A percentile compares a stretch with the other conserved stretches of the same genome.
Evolutionary conservation across 2,113 vertebrate species (phyloP).

Genomic region (Bucco capensis): DNA sequence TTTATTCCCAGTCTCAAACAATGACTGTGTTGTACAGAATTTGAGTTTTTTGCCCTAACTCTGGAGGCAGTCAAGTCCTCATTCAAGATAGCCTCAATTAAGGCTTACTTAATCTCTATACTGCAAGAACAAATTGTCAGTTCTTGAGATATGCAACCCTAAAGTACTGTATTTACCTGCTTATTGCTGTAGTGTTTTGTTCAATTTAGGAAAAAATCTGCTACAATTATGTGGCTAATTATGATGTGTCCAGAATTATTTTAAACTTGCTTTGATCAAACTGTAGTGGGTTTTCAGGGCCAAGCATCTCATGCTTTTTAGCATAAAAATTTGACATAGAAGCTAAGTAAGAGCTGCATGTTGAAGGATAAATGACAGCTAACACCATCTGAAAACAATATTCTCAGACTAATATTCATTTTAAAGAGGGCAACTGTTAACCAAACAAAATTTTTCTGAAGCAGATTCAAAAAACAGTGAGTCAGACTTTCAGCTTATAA

Average conservation of each 20-base stretch:
- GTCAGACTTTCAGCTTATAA: fast-evolving
- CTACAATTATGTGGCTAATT: neutral
- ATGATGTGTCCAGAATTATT: neutral
- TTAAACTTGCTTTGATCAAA: neutral
- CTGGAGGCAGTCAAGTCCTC: neutral
- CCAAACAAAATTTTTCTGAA: neutral
- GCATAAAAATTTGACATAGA: fast-evolving
- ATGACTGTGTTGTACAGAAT: neutral
- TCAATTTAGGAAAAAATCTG: neutral
- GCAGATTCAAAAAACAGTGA: neutral
- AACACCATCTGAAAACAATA: fast-evolving
- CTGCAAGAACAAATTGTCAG: fast-evolving
- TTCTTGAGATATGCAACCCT: neutral
- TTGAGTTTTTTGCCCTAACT: neutral
- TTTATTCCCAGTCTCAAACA: neutral
- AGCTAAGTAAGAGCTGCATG: fast-evolving
- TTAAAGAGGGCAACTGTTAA: too few relatives aligned
- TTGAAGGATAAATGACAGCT: neutral
- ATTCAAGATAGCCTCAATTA: neutral
- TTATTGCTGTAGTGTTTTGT: neutral
- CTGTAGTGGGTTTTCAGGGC: fast-evolving
- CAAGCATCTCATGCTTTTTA: fast-evolving
- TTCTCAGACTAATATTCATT: neutral
- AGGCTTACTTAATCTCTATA: neutral
- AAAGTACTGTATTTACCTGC: neutral